Evolutionary conservation across 2,113 vertebrate genomes (phyloP).

Genomic region (Callorhinus ursinus): DNA sequence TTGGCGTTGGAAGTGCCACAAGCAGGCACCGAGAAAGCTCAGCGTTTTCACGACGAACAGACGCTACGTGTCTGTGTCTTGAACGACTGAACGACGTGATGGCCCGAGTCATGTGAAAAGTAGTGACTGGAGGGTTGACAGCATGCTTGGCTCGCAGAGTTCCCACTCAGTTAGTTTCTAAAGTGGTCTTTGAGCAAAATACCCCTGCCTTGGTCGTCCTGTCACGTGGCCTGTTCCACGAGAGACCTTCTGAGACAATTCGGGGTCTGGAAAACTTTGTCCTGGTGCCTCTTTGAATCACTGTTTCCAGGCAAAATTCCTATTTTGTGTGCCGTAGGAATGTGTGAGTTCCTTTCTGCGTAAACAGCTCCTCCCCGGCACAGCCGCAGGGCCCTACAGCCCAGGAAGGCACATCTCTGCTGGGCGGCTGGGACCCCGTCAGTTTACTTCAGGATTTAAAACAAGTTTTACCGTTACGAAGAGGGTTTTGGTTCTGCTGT

Average conservation of each 20-base stretch:
- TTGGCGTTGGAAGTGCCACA: background rate
- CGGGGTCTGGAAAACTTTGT: background rate
- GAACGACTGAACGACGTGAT: background rate
- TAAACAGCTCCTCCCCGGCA: background rate
- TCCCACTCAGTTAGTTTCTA: background rate
- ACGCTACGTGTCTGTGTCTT: slow-evolving; percentile 16
- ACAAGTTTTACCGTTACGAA: background rate
- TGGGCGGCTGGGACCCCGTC: rapidly evolving
- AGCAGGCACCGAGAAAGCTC: background rate
- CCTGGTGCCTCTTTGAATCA: background rate
- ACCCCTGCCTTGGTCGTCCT: background rate
- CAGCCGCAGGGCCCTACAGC: background rate
- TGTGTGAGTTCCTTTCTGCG: no score
- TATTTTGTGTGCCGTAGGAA: background rate
- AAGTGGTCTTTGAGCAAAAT: background rate
- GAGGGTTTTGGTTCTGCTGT: background rate
- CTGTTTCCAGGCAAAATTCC: background rate
- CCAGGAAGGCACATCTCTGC: background rate
- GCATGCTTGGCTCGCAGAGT: background rate
- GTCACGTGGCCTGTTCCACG: background rate
- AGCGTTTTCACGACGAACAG: background rate
- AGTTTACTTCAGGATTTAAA: background rate
- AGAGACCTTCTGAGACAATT: background rate
- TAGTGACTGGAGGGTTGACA: background rate
- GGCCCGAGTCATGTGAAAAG: slow-evolving; percentile 7